phyloP scores from a whole-genome alignment of 2,797 vertebrate species.

The Vultur gryphus region DNA sequence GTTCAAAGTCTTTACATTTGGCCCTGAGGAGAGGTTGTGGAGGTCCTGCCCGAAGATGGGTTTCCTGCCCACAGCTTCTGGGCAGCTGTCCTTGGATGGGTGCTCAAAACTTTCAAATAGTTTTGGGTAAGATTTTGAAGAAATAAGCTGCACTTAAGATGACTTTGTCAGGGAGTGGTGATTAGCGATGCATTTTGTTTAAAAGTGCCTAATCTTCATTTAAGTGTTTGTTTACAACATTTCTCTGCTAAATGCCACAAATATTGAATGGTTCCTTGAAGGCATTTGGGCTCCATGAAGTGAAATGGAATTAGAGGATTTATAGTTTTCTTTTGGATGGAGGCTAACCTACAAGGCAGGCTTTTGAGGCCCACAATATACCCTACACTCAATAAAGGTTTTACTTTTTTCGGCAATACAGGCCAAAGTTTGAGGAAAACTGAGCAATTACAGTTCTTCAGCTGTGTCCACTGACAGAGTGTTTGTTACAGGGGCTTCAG shows the following conservation, averaged over 20 bases:
- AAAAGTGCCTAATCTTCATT: background rate
- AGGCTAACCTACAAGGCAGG: background rate
- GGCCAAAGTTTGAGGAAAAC: background rate
- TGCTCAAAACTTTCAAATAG: background rate
- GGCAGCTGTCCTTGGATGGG: background rate
- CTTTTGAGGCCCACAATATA: background rate
- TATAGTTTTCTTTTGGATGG: background rate
- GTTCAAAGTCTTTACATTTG: background rate
- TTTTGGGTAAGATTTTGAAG: background rate
- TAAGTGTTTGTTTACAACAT: background rate
- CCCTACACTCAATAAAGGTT: background rate
- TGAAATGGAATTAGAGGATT: background rate
- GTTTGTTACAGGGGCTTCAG: background rate
- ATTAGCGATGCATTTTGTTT: background rate
- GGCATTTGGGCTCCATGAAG: background rate
- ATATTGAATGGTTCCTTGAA: background rate
- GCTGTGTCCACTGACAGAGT: background rate
- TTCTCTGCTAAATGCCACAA: background rate
- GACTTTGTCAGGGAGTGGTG: background rate
- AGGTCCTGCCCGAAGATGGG: background rate
- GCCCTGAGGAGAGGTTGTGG: background rate
- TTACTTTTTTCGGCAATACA: background rate
- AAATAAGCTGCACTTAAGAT: background rate
- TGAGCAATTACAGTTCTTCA: background rate
- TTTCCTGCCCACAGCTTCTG: background rate